These are phyloP conservation scores for Drosophila acutilabella DNA, from an alignment of 2,888 invertebrate genomes.

Conservation along the genomic window DNA sequence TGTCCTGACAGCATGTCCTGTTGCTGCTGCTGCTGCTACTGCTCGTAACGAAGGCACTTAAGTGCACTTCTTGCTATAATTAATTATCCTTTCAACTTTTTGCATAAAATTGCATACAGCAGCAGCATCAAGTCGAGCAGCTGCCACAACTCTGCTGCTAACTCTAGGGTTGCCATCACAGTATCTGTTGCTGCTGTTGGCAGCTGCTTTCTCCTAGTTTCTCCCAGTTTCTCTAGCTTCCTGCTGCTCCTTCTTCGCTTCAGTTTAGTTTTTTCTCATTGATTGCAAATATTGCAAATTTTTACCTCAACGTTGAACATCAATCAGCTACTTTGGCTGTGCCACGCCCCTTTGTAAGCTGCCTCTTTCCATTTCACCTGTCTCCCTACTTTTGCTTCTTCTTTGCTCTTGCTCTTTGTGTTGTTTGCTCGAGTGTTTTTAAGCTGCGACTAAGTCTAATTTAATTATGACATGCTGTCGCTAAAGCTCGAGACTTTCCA, in stretches of 20 bases:
- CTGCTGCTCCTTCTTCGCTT: constrained; percentile 1
- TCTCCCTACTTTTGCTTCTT: background rate
- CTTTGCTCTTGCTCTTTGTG: constrained; percentile 25
- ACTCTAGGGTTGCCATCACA: constrained; percentile 21
- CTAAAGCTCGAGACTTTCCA: constrained; percentile 42
- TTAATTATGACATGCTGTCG: constrained; percentile 79
- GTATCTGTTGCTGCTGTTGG: constrained; percentile 20
- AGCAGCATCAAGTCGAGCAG: constrained; percentile 50
- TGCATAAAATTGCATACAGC: constrained; percentile 79
- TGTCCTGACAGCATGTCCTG: constrained; percentile 19
- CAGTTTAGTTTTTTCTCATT: constrained; percentile 57
- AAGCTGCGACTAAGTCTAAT: constrained; percentile 78
- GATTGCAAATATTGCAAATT: constrained; percentile 77
- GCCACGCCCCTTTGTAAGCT: too few species aligned
- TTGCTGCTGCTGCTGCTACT: constrained; percentile 36
- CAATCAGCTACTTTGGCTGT: too few species aligned
- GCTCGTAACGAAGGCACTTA: constrained; percentile 76
- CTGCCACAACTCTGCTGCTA: constrained; percentile 26
- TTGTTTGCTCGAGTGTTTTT: constrained; percentile 69
- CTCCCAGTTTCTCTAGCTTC: background rate
- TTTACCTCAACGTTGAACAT: constrained; percentile 46
- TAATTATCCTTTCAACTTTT: constrained; percentile 81
- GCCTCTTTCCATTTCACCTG: constrained; percentile 7
- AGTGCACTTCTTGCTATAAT: constrained; percentile 83
- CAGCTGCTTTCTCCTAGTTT: background rate